A percentile compares a stretch with the other conserved stretches of the same genome.
These are phyloP conservation scores for Brassicogethes aeneus DNA, from an alignment of 2,888 invertebrate species.

Conservation along the genomic window DNA sequence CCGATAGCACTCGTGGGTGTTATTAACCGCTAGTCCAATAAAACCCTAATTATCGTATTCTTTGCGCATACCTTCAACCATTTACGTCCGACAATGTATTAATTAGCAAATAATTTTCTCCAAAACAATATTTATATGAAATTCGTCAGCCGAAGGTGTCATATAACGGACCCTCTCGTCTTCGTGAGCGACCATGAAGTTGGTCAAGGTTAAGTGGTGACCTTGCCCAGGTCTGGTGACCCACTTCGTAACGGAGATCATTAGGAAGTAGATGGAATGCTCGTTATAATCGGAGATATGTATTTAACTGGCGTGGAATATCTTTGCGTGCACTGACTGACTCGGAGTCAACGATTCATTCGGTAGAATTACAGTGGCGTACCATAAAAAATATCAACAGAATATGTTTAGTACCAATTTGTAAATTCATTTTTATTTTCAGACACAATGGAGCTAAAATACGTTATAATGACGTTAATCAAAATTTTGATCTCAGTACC, in stretches of 20 bases:
- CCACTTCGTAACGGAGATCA: constrained; percentile 13
- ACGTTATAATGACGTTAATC: constrained; percentile 33
- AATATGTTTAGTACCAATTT: neutral
- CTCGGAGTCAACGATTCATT: neutral
- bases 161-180: constrained; percentile 11
- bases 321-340: neutral
- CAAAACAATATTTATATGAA: too few relatives aligned
- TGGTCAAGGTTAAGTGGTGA: constrained; percentile 28
- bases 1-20: too few relatives aligned
- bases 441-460: constrained; percentile 33
- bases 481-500: constrained; percentile 37
- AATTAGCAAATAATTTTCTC: too few relatives aligned
- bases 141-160: constrained; percentile 10
- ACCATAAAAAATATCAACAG: neutral
- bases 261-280: neutral
- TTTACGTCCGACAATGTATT: too few relatives aligned
- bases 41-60: too few relatives aligned
- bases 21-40: too few relatives aligned
- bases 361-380: neutral
- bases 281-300: neutral
- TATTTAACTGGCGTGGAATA: constrained; percentile 5
- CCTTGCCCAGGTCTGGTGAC: constrained; percentile 27
- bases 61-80: neutral
- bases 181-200: constrained; percentile 7
- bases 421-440: constrained; percentile 7